Evolutionary conservation across 2,888 invertebrate genomes (phyloP).

Genomic region (Geotrupes spiniger): DNA sequence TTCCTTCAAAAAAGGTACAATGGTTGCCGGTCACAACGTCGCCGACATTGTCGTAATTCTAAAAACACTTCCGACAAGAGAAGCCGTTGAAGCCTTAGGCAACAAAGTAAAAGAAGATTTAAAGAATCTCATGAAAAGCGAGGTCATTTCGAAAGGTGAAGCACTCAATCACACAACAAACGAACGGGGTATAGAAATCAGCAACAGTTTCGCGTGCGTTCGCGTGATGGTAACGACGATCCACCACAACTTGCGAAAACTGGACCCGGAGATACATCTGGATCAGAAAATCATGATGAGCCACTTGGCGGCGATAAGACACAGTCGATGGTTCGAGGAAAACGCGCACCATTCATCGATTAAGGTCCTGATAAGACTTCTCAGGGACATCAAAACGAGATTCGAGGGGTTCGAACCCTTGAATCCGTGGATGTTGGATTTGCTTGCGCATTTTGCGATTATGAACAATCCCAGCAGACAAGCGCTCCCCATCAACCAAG

Average conservation of each 20-base stretch:
- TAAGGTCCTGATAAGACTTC: slow-evolving; percentile 82
- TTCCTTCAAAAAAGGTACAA: slow-evolving; percentile 96
- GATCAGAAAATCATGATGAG: slow-evolving; percentile 78
- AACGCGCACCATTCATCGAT: slow-evolving; percentile 96
- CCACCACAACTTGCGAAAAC: slow-evolving; percentile 87
- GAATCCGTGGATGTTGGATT: slow-evolving; percentile 95
- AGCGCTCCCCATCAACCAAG: slow-evolving; percentile 87
- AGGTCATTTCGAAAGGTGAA: slow-evolving; percentile 61
- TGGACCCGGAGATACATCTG: slow-evolving; percentile 83
- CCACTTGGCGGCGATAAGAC: slow-evolving; percentile 90
- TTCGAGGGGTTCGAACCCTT: slow-evolving; percentile 89
- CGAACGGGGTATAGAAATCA: slow-evolving; percentile 86
- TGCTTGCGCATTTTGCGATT: slow-evolving; percentile 92
- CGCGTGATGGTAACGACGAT: slow-evolving; percentile 90
- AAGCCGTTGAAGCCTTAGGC: slow-evolving; percentile 89
- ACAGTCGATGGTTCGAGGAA: slow-evolving; percentile 97
- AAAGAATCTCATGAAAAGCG: slow-evolving; percentile 67
- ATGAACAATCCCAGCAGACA: slow-evolving; percentile 94
- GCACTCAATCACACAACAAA: slow-evolving; percentile 57
- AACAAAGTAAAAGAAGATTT: slow-evolving; percentile 85
- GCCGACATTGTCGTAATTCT: slow-evolving; percentile 96
- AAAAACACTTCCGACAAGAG: slow-evolving; percentile 93
- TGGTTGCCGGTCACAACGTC: slow-evolving; percentile 91
- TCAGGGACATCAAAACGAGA: slow-evolving; percentile 87
- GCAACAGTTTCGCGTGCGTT: slow-evolving; percentile 80